Base-by-base conservation (phyloP, 2,888 invertebrate species). In the Ochlodes sylvanus region DNA sequence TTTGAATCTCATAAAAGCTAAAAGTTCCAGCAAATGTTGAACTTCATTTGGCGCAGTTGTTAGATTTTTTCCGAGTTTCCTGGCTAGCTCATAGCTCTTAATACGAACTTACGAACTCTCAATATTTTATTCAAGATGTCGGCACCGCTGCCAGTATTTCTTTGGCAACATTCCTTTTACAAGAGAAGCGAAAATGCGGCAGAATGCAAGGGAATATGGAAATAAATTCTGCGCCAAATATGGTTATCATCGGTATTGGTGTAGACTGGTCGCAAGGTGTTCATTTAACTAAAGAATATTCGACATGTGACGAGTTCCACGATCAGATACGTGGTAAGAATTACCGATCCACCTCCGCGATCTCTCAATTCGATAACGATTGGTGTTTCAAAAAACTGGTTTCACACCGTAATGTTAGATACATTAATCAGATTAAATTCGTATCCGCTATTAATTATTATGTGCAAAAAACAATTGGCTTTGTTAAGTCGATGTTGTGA, bases 81-180 rank as follows among this genome's bases (percentile, higher is more conserved):
- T 67, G 67, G 60, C 60, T 61, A 19, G 60, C 60, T 66, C 41
- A 60, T 65, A 52, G 67, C 67, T 67, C 67, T 61, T 61, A 61
- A 67, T 67, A 54, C 54, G 60, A 67, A 61, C 54, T 67, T 67
- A 67, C 61, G 67, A 67, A 67, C 67, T 67, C 67, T 61, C 67
- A 61, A 67, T 67, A 67, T 67, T 67, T 67, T 67, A 67, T 67
- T 67, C 61, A 67, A 67, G 67, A 61, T 67, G 67, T 61, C 67
- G 61, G 44, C 67, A 54, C 54, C 44, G 61, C 44, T 67, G 67
- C 60, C 67, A 67, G 67, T 67, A 61, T 60, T 67, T 67, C 67
- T 67, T 67, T 67, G 67, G 67, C 67, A 66, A 66, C 66, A 66
- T 66, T 60, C 60, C 60, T 66, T 54, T 66, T 42, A 55, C 54